These are phyloP conservation scores for Leucozona laternaria DNA, from an alignment of 2,888 invertebrate species.

Conservation along the genomic window DNA sequence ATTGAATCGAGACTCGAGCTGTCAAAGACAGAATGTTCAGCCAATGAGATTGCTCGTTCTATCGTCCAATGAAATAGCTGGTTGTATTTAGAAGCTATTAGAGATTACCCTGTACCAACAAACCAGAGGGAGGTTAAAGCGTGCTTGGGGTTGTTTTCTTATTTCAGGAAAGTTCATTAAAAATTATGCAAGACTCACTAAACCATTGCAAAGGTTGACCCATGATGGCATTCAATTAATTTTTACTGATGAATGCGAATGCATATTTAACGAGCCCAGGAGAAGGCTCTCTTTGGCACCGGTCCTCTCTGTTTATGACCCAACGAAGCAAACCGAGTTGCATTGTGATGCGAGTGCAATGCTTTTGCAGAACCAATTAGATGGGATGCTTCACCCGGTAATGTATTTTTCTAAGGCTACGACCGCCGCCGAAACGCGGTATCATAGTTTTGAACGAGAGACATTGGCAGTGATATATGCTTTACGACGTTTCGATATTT, in stretches of 20 bases:
- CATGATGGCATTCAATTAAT: conserved; percentile 33
- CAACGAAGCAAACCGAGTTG: conserved; percentile 75
- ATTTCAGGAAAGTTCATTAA: conserved; percentile 61
- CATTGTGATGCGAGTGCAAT: conserved; percentile 79
- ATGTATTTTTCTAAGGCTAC: conserved; percentile 10
- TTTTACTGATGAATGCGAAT: conserved; percentile 18
- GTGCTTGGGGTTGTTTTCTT: conserved; percentile 64
- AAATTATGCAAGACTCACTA: conserved; percentile 57
- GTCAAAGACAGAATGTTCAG: too few species aligned
- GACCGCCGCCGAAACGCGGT: conserved; percentile 2
- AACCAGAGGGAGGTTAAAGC: conserved; percentile 46
- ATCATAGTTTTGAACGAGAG: conserved; percentile 6
- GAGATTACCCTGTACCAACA: conserved; percentile 25
- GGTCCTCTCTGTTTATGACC: conserved; percentile 78
- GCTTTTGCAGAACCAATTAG: too few species aligned
- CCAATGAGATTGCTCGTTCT: too few species aligned
- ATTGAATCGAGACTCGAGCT: too few species aligned
- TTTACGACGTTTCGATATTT: conserved; percentile 2
- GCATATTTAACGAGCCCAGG: background rate
- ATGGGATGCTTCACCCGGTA: conserved; percentile 76
- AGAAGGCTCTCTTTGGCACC: conserved; percentile 29
- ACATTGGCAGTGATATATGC: background rate
- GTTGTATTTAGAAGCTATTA: conserved; percentile 49
- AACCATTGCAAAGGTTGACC: conserved; percentile 39
- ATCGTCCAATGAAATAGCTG: too few species aligned